Conservation (phyloP, 2,797 vertebrate genomes). For the Thamnophis elegans region DNA sequence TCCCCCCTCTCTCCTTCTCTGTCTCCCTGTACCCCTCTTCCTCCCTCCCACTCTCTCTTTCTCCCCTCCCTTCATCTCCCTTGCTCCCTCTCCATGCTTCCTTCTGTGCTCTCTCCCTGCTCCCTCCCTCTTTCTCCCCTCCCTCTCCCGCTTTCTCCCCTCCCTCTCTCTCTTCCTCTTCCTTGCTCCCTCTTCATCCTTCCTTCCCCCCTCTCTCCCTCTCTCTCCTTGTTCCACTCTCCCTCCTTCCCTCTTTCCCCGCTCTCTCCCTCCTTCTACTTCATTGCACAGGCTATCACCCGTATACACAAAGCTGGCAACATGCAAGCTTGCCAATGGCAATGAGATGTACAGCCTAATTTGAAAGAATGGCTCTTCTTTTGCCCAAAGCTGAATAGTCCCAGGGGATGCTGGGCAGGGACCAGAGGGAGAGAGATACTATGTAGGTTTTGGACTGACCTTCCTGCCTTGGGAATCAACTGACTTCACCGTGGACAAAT, state of each 20-base stretch:
- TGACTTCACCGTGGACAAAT: not conserved
- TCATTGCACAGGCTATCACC: not conserved
- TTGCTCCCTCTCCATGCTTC: too few species aligned
- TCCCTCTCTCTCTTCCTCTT: rapidly evolving
- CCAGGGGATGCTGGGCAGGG: not conserved
- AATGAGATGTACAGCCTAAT: not conserved
- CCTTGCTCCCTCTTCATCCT: rapidly evolving
- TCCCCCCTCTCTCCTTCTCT: too few species aligned
- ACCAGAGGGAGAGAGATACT: not conserved
- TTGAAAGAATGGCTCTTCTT: not conserved
- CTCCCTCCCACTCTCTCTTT: not conserved
- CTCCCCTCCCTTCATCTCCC: too few species aligned
- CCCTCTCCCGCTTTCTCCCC: rapidly evolving
- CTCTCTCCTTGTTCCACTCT: not conserved
- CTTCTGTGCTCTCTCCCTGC: too few species aligned
- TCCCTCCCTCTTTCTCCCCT: rapidly evolving
- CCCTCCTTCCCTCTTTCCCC: not conserved
- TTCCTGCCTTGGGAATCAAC: not conserved
- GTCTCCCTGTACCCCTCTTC: too few species aligned
- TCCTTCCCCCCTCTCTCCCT: too few species aligned
- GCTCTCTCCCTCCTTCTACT: not conserved
- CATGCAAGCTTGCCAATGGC: not conserved
- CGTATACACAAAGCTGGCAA: not conserved
- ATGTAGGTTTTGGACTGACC: not conserved
- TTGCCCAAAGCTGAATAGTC: not conserved